These are phyloP conservation scores for Troglohyphantes excavatus DNA, from an alignment of 2,888 invertebrate species.

Conservation along the genomic window DNA sequence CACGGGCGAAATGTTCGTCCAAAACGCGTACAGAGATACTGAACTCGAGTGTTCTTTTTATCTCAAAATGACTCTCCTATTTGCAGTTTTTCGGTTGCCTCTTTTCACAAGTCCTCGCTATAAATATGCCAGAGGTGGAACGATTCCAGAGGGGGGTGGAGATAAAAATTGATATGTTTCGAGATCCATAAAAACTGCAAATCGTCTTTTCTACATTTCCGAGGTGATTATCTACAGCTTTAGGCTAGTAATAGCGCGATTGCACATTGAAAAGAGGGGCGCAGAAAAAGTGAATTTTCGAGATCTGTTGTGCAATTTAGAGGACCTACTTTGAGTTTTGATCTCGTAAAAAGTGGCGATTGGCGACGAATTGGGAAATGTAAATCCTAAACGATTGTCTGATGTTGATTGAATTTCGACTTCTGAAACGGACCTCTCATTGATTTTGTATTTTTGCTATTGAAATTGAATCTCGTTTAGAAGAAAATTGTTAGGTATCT, in stretches of 20 bases:
- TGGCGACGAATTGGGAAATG: background rate
- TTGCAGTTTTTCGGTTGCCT: slow-evolving; percentile 2
- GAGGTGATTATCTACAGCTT: slow-evolving; percentile 37
- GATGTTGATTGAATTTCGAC: background rate
- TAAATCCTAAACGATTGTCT: background rate
- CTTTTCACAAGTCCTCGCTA: background rate
- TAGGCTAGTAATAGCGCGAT: background rate
- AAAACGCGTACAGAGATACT: background rate
- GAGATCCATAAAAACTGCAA: slow-evolving; percentile 25
- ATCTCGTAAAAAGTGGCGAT: background rate
- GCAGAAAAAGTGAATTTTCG: background rate
- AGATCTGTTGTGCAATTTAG: background rate
- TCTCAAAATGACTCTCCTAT: slow-evolving; percentile 6
- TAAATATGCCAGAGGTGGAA: slow-evolving; percentile 47
- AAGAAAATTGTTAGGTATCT: no score
- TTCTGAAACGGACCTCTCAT: background rate
- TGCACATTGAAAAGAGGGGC: background rate
- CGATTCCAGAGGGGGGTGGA: slow-evolving; percentile 28
- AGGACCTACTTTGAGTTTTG: background rate
- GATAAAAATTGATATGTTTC: slow-evolving; percentile 49
- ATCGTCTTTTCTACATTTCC: slow-evolving; percentile 32
- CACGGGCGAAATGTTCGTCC: background rate
- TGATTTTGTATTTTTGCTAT: background rate
- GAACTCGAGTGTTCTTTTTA: slow-evolving; percentile 1
- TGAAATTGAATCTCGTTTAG: background rate